Evolutionary conservation across 2,888 invertebrate genomes (phyloP), one percentile per base, ranked within the genome.

Genomic region (Rambutsinella grinnellia): DNA sequence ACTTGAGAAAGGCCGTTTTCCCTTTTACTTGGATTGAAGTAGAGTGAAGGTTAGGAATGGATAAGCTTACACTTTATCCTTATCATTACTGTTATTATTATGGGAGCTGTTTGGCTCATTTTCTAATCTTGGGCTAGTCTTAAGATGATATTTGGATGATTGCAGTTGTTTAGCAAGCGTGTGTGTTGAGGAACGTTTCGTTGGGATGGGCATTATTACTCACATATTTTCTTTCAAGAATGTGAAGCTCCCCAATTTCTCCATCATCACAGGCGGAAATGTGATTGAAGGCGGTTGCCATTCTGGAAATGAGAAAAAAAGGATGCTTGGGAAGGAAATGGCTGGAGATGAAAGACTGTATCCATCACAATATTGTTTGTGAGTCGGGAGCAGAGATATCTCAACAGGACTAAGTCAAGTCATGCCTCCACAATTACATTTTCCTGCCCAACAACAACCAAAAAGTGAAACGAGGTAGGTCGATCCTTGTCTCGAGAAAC

Each of bases 241-340:
- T n/a, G n/a, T n/a, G n/a, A n/a, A n/a, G n/a, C n/a, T n/a, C n/a
- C n/a, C n/a, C n/a, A n/a, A n/a, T n/a, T n/a, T n/a, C n/a, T n/a
- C 36, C 13, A 8, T 36, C 36, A 36, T 36, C 36, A 36, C n/a
- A 53, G 28, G 47, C 36, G 23, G 49, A 60, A 68, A 70, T 71
- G 65, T 71, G 71, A 71, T 71, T 71, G 71, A 71, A 71, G 46
- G 36, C 36, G 36, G 36, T 36, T 36, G 36, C 6, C 13, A 36
- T 13, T 36, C 36, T 13, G 36, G 13, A 36, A 13, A 36, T 5
- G 36, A 36, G 5, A 36, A 36, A 36, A 36, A 13, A 36, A 36
- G 36, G 36, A 36, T 36, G 36, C 36, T 36, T 36, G 13, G 5
- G 13, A 36, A 36, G 36, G 36, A 8, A 36, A 8, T 36, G 44